These are phyloP conservation scores for Scrobipalpa atriplicella DNA, from an alignment of 2,888 invertebrate species.

Conservation along the genomic window DNA sequence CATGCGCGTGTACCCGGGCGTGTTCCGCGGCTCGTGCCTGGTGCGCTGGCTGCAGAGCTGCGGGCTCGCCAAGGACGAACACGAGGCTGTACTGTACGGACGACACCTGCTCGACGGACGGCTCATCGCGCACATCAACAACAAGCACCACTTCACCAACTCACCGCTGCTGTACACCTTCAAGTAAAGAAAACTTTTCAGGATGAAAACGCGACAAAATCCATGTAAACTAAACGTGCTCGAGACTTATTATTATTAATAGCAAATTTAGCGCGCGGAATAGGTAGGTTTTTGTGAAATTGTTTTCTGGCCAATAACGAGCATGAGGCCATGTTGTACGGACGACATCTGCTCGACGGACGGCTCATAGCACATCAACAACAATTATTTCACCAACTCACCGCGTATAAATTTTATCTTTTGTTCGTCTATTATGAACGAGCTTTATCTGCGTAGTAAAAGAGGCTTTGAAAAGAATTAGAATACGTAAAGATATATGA, in stretches of 20 bases:
- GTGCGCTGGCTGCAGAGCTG: constrained; percentile 93
- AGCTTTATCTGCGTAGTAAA: not conserved
- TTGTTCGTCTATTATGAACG: too few relatives aligned
- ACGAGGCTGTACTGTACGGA: constrained; percentile 92
- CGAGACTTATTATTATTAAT: too few relatives aligned
- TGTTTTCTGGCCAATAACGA: constrained; percentile 90
- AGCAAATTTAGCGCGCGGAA: too few relatives aligned
- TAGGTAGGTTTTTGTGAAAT: too few relatives aligned
- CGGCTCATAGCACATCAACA: constrained; percentile 92
- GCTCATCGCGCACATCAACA: constrained; percentile 91
- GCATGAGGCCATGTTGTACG: constrained; percentile 91
- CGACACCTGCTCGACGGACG: constrained; percentile 92
- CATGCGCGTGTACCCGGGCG: constrained; percentile 89
- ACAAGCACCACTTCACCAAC: constrained; percentile 93
- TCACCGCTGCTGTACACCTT: constrained; percentile 92
- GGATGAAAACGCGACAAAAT: too few relatives aligned
- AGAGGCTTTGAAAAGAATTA: not conserved
- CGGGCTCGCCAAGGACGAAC: constrained; percentile 89
- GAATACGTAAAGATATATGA: not conserved
- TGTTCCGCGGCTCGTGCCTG: constrained; percentile 92
- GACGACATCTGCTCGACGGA: constrained; percentile 91
- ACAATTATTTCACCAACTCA: constrained; percentile 92
- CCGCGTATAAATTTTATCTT: too few relatives aligned
- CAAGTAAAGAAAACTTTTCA: too few relatives aligned
- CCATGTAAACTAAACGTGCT: too few relatives aligned